Evolutionary conservation across 1,140 invertebrate species (phyloP), one percentile per base, ranked within the genome.

Genomic region (Popillia japonica): DNA sequence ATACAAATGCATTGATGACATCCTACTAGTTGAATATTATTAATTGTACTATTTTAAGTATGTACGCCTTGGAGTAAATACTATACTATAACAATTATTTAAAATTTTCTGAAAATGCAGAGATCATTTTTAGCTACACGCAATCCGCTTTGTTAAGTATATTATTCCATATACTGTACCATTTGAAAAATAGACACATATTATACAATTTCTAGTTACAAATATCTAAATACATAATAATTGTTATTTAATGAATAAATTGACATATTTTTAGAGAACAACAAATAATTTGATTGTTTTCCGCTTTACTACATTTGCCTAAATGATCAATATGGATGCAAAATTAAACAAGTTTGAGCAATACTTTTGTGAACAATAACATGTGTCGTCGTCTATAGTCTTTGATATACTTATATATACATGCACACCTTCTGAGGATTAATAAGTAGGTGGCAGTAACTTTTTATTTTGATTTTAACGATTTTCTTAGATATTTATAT

Each of bases 271-370:
- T 68, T 68, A 68, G 27, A 68, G 61, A 74, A 74, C 72, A 40
- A 34, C 72, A 78, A 78, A 59, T 23, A 68, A 74, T 74, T 48
- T 78, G 77, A 78, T 78, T 78, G 77, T 78, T 73, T 78, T 78
- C 17, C 77, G 77, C 77, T 74, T 74, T 44, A 68, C 22, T 68
- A 68, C 22, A 68, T 40, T 74, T 74, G 72, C 40, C 72, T 74
- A 68, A 68, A 27, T 22, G 20, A 27, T 68, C 27, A 34, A 68
- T 68, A 68, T 68, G 6, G 14, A 68, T 68, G 61, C 61, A 8
- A 34, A 68, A 68, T 34, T 68, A 34, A 68, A 68, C 22, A 34
- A 68, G 20, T 34, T 68, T 68, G 61, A 68, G 61, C 61, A 68
- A 68, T 68, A 68, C 61, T 34, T 68, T 68, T 22, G 27, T 68